A percentile compares a stretch with the other conserved stretches of the same genome.
These are phyloP conservation scores for Catalaphyllia jardinei DNA, from an alignment of 64 coral and sea anemone species.

Conservation along the genomic window DNA sequence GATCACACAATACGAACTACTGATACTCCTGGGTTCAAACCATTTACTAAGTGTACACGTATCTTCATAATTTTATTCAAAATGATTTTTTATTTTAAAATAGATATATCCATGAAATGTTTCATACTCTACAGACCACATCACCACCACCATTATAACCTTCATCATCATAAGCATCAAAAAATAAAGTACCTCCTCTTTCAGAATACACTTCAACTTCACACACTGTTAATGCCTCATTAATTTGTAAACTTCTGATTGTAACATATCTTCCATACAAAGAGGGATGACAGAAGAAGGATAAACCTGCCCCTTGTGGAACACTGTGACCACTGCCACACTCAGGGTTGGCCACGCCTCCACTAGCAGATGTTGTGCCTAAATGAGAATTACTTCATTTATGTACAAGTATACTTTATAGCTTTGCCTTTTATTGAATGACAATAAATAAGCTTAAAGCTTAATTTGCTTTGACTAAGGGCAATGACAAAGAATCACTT, in stretches of 20 bases:
- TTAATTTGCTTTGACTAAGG: no score
- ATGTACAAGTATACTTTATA: no score
- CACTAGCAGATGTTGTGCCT: not conserved
- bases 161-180: not conserved
- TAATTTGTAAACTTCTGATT: not conserved
- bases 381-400: not conserved
- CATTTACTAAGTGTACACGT: no score
- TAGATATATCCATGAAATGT: no score
- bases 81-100: no score
- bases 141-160: not conserved
- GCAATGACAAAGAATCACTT: no score
- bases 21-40: no score
- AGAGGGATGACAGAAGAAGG: not conserved
- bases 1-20: no score
- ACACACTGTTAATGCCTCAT: not conserved
- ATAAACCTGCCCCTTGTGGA: not conserved
- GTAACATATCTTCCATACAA: conserved; percentile 20
- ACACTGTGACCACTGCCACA: not conserved
- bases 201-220: conserved; percentile 46
- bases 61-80: no score
- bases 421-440: no score
- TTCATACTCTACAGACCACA: not conserved
- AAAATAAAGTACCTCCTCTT: not conserved
- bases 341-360: not conserved
- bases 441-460: no score